Percentiles rank a stretch among this genome's conserved stretches.
Evolutionary conservation across 2,113 vertebrate species (phyloP).

Genomic region (Pedetes capensis): DNA sequence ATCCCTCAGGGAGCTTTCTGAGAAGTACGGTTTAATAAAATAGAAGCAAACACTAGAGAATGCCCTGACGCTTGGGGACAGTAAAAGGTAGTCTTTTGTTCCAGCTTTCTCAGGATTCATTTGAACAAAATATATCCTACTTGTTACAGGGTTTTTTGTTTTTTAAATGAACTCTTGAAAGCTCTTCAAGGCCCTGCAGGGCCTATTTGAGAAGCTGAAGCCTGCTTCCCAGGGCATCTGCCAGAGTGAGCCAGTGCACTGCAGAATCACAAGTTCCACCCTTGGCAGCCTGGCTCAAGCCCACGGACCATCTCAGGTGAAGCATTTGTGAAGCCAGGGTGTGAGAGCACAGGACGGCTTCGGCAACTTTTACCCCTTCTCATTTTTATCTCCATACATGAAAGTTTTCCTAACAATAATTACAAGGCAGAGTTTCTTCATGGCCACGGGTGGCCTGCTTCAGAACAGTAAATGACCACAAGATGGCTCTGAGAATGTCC

Average conservation of each 20-base stretch:
- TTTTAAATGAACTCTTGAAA: neutral
- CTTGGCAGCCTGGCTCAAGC: neutral
- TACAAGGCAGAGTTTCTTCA: slow-evolving; percentile 6
- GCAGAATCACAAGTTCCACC: neutral
- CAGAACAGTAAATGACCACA: slow-evolving; percentile 35
- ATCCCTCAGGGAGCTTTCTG: slow-evolving; percentile 16
- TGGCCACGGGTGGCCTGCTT: neutral
- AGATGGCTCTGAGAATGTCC: neutral
- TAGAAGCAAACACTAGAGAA: slow-evolving; percentile 1
- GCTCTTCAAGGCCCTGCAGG: neutral
- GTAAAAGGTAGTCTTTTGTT: neutral
- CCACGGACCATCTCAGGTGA: neutral
- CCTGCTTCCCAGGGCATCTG: neutral
- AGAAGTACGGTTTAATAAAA: neutral
- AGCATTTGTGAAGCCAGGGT: neutral
- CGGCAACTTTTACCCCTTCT: neutral
- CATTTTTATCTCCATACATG: neutral
- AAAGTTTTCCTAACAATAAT: neutral
- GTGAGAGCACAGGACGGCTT: neutral
- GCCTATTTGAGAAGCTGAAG: neutral
- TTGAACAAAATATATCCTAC: neutral
- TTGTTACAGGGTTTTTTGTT: neutral
- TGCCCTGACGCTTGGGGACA: neutral
- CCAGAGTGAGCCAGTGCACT: neutral
- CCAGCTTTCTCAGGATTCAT: neutral